Conservation (phyloP, 2,113 vertebrate species). For the Opisthocomus hoazin region DNA sequence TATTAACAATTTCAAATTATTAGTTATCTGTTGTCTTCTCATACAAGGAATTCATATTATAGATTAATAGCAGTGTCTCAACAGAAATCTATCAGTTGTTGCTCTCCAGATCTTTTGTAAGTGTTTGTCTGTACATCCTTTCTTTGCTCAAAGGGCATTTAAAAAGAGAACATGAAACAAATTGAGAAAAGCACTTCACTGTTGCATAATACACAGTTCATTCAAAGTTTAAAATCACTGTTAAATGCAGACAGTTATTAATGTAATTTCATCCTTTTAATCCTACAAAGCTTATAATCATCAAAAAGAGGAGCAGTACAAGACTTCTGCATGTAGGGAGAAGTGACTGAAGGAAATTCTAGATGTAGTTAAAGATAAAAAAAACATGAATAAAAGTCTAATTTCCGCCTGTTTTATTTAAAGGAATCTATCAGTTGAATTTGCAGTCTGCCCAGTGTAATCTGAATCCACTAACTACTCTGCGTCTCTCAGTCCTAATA, state of each 20-base stretch:
- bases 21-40: background rate
- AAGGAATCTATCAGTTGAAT: background rate
- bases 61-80: background rate
- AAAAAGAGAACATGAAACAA: background rate
- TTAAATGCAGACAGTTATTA: background rate
- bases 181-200: background rate
- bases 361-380: background rate
- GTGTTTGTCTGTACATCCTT: background rate
- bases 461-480: background rate
- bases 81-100: background rate
- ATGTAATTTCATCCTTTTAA: background rate
- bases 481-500: background rate
- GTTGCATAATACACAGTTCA: background rate
- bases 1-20: background rate
- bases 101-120: background rate
- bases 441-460: background rate
- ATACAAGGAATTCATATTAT: background rate
- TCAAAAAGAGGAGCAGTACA: background rate
- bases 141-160: background rate
- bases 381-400: background rate
- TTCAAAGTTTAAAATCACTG: background rate
- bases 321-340: background rate
- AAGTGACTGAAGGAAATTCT: background rate
- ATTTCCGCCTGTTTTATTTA: background rate
- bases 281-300: background rate